phyloP scores from a whole-genome alignment of 2,888 invertebrate species.

The Acronicta leporina region DNA sequence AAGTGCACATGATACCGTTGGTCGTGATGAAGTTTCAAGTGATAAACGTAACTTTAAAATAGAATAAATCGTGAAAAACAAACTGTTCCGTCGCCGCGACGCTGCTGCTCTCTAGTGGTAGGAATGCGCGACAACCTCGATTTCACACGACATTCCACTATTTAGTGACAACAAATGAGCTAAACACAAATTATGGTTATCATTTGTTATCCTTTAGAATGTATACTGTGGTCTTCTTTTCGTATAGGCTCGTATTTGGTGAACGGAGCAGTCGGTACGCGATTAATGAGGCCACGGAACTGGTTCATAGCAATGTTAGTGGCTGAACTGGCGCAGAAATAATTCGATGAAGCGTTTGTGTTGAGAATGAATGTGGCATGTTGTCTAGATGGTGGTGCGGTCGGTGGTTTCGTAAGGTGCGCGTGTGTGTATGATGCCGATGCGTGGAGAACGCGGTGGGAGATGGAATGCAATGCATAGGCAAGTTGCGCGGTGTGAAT shows the following conservation, averaged over 20 bases:
- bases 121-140: conserved; percentile 88
- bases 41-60: conserved; percentile 78
- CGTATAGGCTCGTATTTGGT: conserved; percentile 70
- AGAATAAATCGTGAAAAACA: conserved; percentile 86
- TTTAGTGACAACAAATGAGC: conserved; percentile 89
- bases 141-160: conserved; percentile 90
- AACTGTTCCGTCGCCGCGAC: conserved; percentile 81
- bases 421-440: conserved; percentile 72
- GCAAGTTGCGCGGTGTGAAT: conserved; percentile 89
- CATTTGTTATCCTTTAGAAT: conserved; percentile 86
- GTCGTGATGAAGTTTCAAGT: conserved; percentile 69
- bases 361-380: conserved; percentile 74
- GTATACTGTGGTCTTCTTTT: conserved; percentile 76
- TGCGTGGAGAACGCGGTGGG: conserved; percentile 80
- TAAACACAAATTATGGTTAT: conserved; percentile 88
- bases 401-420: conserved; percentile 79
- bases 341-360: conserved; percentile 81
- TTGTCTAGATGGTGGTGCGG: conserved; percentile 70
- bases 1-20: conserved; percentile 63
- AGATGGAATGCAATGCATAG: conserved; percentile 89
- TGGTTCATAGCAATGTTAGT: conserved; percentile 83
- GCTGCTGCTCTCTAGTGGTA: conserved; percentile 90
- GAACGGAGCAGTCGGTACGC: conserved; percentile 70
- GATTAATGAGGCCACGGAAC: conserved; percentile 82
- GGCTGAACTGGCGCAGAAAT: conserved; percentile 81